phyloP scores from a whole-genome alignment of 2,797 vertebrate genomes.

The Columba guinea region DNA sequence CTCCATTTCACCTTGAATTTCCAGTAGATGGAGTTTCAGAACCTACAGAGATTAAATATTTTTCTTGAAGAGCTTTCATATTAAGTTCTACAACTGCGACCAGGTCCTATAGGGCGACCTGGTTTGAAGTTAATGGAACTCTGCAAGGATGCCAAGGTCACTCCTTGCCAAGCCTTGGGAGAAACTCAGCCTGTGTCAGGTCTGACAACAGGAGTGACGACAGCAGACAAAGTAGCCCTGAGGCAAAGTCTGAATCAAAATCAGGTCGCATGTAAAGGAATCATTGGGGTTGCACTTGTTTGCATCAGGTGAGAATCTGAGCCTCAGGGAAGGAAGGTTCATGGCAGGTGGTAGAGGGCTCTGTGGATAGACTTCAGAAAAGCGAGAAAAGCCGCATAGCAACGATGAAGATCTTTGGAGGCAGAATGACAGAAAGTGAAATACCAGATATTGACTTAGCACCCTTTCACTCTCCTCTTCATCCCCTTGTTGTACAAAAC shows the following conservation, averaged over 20 bases:
- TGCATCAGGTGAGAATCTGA: conserved; percentile 20
- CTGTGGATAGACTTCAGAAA: background rate
- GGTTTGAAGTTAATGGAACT: conserved; percentile 33
- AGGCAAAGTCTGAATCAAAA: conserved; percentile 52
- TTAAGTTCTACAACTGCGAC: background rate
- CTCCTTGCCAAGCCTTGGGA: conserved; percentile 2
- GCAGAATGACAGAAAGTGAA: background rate
- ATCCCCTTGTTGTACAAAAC: background rate
- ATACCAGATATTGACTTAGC: background rate
- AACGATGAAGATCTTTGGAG: background rate
- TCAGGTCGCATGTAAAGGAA: conserved; percentile 5
- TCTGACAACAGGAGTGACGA: conserved; percentile 36
- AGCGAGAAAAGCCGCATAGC: background rate
- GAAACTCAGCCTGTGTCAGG: conserved; percentile 12
- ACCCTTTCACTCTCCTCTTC: background rate
- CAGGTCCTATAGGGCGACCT: background rate
- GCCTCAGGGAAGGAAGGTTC: background rate
- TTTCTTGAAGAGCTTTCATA: background rate
- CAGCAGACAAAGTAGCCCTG: conserved; percentile 35
- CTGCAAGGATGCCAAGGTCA: conserved; percentile 21
- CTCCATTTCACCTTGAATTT: conserved; percentile 18
- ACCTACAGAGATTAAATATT: background rate
- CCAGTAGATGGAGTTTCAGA: background rate
- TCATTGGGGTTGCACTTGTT: conserved; percentile 18
- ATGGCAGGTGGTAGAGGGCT: conserved; percentile 34